A percentile compares a stretch with the other conserved stretches of the same genome.
phyloP scores from a whole-genome alignment of 2,113 vertebrate species.

The Zingel zingel region DNA sequence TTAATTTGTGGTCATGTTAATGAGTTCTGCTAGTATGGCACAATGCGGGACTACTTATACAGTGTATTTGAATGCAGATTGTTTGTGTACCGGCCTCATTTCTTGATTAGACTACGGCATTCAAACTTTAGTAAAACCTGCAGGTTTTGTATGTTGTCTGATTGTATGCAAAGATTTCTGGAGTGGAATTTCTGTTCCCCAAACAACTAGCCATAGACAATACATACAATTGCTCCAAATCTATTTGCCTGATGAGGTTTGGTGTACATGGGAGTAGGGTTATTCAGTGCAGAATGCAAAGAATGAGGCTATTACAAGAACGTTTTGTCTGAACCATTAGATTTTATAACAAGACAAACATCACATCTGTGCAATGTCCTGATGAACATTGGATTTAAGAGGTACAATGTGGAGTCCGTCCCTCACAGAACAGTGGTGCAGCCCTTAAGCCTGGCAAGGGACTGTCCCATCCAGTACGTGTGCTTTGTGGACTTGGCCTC shows the following conservation, averaged over 20 bases:
- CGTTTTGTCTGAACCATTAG: neutral
- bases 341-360: neutral
- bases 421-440: neutral
- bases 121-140: conserved; percentile 23
- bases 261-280: neutral
- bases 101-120: conserved; percentile 11
- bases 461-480: neutral
- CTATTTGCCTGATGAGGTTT: neutral
- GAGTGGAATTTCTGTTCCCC: neutral
- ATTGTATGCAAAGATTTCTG: neutral
- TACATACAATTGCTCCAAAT: neutral
- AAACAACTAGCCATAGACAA: neutral
- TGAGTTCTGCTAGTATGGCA: conserved; percentile 59
- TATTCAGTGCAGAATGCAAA: conserved; percentile 1
- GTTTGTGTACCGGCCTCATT: conserved; percentile 33
- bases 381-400: neutral
- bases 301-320: neutral
- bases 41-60: conserved; percentile 45
- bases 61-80: conserved; percentile 52
- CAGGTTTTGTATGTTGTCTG: neutral
- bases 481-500: neutral
- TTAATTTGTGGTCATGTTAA: conserved; percentile 75
- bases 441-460: neutral
- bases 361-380: neutral
- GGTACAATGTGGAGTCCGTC: neutral